Evolutionary conservation across 2,888 invertebrate species (phyloP), one percentile per base, ranked within the genome.

Genomic region (Vanessa cardui): DNA sequence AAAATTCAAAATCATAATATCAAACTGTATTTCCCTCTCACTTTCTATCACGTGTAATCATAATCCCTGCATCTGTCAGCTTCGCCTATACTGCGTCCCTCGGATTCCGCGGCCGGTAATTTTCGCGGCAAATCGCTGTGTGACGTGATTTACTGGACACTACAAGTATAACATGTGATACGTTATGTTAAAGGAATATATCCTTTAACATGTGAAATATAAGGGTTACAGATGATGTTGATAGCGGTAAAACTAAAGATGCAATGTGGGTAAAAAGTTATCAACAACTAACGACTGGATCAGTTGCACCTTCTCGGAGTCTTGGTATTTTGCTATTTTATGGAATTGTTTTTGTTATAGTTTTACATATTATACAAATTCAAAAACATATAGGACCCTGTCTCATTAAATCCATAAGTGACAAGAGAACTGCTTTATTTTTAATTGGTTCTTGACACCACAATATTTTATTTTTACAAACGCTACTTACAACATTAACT

Each of bases 101-200:
- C 45, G 61, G 67, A 70, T 64, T 73, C 73, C 73, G 75, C 72
- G 74, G 74, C 69, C 69, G 69, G 77, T 77, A 79, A 80, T 80
- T 80, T 80, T 77, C 78, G 76, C 78, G 76, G 75, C 73, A 76
- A 76, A 73, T 76, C 76, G 75, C 74, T 68, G 58, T 65, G 56
- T 68, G 72, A 71, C 72, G 76, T 80, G 80, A 80, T 79, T 79
- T 80, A 80, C 77, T 70, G 74, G 68, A 70, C 76, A 64, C 74
- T 71, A 74, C 74, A 62, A 69, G 62, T 63, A 61, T 63, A 63
- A 65, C 73, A 67, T 68, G 61, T 58, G 39, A 52, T 56, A 45
- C 64, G 62, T 58, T 58, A 20, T 58, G 21, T 60, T 58, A 58
- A 9, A 31, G 33, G 21, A 64, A 58, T 50, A 66, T 70, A 58